Evolutionary conservation across 2,888 invertebrate genomes (phyloP).

Genomic region (Timandra comae): DNA sequence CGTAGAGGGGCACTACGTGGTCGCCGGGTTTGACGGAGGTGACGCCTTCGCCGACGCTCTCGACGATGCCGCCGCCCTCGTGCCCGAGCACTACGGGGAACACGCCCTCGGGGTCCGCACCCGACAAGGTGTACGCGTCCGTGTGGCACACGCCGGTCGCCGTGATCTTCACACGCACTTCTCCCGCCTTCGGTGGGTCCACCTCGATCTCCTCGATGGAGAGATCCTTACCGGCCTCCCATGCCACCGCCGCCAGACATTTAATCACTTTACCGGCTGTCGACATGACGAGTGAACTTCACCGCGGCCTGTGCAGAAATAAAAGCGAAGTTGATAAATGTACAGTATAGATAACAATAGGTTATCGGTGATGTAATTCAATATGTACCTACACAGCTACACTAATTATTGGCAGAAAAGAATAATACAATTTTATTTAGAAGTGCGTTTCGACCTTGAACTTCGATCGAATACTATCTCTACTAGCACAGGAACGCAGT

Average conservation of each 20-base stretch:
- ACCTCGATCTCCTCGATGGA: constrained; percentile 95
- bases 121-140: constrained; percentile 92
- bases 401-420: too few species aligned
- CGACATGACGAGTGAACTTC: constrained; percentile 42
- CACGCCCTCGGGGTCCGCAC: constrained; percentile 92
- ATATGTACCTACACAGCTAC: too few species aligned
- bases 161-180: constrained; percentile 89
- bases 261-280: constrained; percentile 83
- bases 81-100: constrained; percentile 97
- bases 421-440: too few species aligned
- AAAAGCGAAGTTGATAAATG: too few species aligned
- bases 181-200: constrained; percentile 93
- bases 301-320: constrained; percentile 32
- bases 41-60: constrained; percentile 95
- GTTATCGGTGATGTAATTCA: constrained; percentile 30
- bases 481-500: too few species aligned
- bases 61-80: constrained; percentile 98
- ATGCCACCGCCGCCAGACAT: constrained; percentile 97
- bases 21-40: constrained; percentile 92
- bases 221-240: constrained; percentile 94
- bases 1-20: constrained; percentile 97
- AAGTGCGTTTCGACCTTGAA: too few species aligned
- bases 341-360: constrained; percentile 13
- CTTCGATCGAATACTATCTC: too few species aligned
- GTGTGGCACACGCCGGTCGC: constrained; percentile 94